A percentile compares a stretch with the other conserved stretches of the same genome.
Evolutionary conservation across 53 echinoderm and acorn worm species (phyloP).

Genomic region (Zoroaster sp.): DNA sequence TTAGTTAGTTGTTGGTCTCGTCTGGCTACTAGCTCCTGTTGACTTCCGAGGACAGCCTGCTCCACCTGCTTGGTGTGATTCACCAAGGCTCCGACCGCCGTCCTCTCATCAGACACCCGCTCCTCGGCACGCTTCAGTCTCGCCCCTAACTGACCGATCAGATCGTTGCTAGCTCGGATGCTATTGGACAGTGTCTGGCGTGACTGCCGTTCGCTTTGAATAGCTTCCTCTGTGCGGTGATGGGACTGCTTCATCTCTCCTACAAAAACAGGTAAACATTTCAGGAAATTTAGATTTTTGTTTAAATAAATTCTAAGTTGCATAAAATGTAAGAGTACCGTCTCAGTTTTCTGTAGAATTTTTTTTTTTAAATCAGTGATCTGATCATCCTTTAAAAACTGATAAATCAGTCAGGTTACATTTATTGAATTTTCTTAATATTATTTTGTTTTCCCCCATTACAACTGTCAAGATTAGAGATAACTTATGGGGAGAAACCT

Average conservation of each 20-base stretch:
- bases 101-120: conserved; percentile 87
- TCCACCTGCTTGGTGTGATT: conserved; percentile 99
- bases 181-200: conserved; percentile 90
- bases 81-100: conserved; percentile 93
- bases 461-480: too few species aligned
- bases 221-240: conserved; percentile 73
- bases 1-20: conserved; percentile 88
- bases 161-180: conserved; percentile 94
- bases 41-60: conserved; percentile 95
- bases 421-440: too few species aligned
- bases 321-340: not conserved
- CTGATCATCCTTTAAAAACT: too few species aligned
- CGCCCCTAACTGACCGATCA: conserved; percentile 97
- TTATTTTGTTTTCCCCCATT: too few species aligned
- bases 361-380: too few species aligned
- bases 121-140: conserved; percentile 95
- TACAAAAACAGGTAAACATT: too few species aligned
- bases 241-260: conserved; percentile 92
- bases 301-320: not conserved
- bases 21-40: conserved; percentile 87
- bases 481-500: too few species aligned
- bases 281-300: too few species aligned
- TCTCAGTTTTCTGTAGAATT: not conserved
- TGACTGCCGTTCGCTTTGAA: conserved; percentile 75
- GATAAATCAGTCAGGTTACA: too few species aligned